Evolutionary conservation across 2,113 vertebrate genomes (phyloP).

Genomic region (Nettapus auritus): DNA sequence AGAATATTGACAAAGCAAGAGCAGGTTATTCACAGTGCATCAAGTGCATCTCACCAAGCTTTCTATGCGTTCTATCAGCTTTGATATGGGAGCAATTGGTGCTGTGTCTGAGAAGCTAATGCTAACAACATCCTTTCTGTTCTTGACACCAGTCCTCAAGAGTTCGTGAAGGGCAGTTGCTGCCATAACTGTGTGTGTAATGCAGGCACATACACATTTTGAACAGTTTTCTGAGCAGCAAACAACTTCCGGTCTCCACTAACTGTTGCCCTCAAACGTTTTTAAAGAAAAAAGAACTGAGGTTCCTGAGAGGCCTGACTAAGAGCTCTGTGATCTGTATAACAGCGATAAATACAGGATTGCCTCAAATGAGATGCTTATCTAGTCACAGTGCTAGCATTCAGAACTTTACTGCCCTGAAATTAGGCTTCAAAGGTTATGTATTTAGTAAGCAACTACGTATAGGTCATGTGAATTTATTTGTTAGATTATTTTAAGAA

Average conservation of each 20-base stretch:
- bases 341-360: not conserved
- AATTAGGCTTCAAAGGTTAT: not conserved
- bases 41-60: not conserved
- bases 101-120: not conserved
- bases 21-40: not conserved
- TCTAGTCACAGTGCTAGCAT: not conserved
- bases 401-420: not conserved
- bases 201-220: not conserved
- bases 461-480: fast-evolving
- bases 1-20: not conserved
- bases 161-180: not conserved
- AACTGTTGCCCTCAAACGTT: not conserved
- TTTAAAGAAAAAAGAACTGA: not conserved
- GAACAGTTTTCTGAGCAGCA: not conserved
- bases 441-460: not conserved
- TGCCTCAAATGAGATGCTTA: not conserved
- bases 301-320: not conserved
- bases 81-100: not conserved
- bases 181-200: not conserved
- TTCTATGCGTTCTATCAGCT: not conserved
- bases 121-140: not conserved
- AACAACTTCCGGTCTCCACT: not conserved
- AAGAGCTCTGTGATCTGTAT: not conserved
- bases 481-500: not conserved
- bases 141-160: not conserved